These are phyloP conservation scores for Eremophila alpestris DNA, from an alignment of 2,797 vertebrate genomes.

Conservation along the genomic window DNA sequence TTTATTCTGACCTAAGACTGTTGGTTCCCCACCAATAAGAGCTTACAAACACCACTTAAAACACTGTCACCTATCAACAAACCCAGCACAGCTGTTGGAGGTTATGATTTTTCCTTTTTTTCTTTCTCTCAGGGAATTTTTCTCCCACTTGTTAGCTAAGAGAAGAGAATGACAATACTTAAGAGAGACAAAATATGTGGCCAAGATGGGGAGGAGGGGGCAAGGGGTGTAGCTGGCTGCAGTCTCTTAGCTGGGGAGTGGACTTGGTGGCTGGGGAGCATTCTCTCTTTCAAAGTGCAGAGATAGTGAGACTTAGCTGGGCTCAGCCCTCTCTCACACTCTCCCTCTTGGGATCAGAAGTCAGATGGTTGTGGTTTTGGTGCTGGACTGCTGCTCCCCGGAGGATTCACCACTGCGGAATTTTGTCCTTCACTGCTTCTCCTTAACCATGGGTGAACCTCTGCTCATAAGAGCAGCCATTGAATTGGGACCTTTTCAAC, in stretches of 20 bases:
- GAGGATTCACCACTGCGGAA: neutral
- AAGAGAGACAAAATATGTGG: neutral
- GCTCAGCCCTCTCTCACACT: neutral
- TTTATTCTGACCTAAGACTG: neutral
- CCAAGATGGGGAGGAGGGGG: neutral
- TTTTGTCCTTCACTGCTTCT: neutral
- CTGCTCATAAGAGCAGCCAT: rapidly evolving
- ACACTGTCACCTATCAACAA: neutral
- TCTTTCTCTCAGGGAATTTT: neutral
- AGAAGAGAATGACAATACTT: neutral
- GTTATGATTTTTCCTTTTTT: neutral
- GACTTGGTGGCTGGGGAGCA: neutral
- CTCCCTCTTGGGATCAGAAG: neutral
- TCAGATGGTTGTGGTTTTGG: neutral
- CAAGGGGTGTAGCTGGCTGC: neutral
- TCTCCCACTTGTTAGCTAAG: neutral
- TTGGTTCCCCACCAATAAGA: neutral
- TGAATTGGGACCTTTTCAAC: neutral
- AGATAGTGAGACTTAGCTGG: neutral
- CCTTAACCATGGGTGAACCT: neutral
- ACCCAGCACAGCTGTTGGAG: neutral
- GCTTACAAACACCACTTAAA: neutral
- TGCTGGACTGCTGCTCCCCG: neutral
- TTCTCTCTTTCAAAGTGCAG: neutral
- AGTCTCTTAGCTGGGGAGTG: neutral